Conservation (phyloP, 37 sponge, comb jelly and placozoan species). For the Mnemiopsis leidyi region DNA sequence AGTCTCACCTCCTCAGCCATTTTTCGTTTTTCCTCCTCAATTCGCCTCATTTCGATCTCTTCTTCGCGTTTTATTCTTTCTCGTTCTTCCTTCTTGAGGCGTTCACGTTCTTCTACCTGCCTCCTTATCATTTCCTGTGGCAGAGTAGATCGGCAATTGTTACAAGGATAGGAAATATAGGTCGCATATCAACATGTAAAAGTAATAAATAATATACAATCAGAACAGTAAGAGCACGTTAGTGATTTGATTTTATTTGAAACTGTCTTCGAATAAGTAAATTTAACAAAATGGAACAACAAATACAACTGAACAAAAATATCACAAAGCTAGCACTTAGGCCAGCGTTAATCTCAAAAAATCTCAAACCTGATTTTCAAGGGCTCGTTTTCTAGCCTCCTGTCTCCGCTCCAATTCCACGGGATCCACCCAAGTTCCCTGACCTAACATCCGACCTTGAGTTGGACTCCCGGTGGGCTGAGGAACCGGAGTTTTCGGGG, state of each 20-base stretch:
- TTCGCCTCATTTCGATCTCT: conserved; percentile 31
- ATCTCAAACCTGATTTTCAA: conserved; percentile 38
- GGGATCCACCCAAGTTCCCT: conserved; percentile 39
- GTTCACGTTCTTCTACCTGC: conserved; percentile 39
- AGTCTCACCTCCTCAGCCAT: conserved; percentile 55
- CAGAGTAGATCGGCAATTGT: not conserved
- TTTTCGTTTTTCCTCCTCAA: conserved; percentile 3
- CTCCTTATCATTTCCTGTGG: conserved; percentile 6
- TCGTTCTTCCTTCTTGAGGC: conserved; percentile 40
- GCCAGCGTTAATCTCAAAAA: not conserved
- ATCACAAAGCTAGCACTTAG: too few relatives aligned
- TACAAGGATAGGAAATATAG: too few relatives aligned
- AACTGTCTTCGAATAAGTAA: too few relatives aligned
- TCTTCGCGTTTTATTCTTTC: conserved; percentile 21
- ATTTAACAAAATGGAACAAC: too few relatives aligned
- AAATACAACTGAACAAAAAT: too few relatives aligned
- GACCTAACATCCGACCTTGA: conserved; percentile 38
- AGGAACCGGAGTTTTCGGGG: not conserved
- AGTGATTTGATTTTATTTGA: not conserved
- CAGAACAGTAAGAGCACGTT: not conserved
- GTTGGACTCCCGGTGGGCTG: not conserved
- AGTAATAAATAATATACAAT: not conserved
- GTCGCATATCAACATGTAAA: not conserved
- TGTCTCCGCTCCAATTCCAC: conserved; percentile 13
- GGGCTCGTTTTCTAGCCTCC: conserved; percentile 51